Conservation (phyloP, 2,888 invertebrate species). For the Dryobotodes eremita region DNA sequence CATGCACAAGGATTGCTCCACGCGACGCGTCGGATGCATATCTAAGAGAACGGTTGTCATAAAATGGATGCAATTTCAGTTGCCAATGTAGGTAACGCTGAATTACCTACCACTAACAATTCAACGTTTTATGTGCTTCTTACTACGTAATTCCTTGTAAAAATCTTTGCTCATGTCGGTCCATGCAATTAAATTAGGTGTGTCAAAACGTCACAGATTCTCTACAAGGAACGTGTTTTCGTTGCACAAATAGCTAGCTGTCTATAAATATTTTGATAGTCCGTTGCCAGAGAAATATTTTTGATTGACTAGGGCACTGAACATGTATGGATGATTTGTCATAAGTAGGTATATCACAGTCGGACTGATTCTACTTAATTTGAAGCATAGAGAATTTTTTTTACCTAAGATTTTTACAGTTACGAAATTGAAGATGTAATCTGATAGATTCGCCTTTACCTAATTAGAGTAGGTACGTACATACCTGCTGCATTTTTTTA, state of each 20-base stretch:
- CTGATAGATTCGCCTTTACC: slow-evolving; percentile 1
- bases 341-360: background rate
- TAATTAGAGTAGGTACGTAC: background rate
- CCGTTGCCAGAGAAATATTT: background rate
- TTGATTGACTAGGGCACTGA: background rate
- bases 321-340: background rate
- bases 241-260: background rate
- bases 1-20: slow-evolving; percentile 92
- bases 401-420: background rate
- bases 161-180: background rate
- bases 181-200: background rate
- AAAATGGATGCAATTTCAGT: slow-evolving; percentile 17
- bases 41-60: slow-evolving; percentile 64
- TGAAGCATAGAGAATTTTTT: background rate
- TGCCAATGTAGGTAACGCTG: background rate
- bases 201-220: background rate
- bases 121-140: background rate
- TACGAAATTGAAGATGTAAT: slow-evolving; percentile 11
- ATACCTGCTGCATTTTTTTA: background rate
- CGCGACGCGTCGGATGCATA: slow-evolving; percentile 93
- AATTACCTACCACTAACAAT: background rate
- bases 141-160: background rate
- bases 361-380: background rate
- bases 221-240: background rate
- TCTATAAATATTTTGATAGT: background rate